Evolutionary conservation across 1,140 invertebrate genomes (phyloP).

Genomic region (Metaphire vulgaris): DNA sequence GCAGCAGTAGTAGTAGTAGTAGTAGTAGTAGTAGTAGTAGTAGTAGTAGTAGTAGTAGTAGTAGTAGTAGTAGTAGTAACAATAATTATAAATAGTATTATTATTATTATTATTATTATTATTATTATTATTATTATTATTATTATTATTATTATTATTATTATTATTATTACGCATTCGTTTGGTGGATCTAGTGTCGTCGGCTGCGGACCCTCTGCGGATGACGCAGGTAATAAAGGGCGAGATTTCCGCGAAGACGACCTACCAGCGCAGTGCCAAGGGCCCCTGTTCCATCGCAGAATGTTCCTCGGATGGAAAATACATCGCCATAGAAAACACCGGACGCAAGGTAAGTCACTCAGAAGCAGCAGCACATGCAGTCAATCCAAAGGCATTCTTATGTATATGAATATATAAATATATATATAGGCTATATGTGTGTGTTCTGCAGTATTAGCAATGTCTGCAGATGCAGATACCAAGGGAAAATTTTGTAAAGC

Average conservation of each 20-base stretch:
- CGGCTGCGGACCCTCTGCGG: neutral
- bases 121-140: neutral
- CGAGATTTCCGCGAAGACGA: neutral
- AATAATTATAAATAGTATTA: neutral
- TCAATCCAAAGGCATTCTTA: no score
- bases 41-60: neutral
- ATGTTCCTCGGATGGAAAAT: neutral
- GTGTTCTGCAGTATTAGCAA: no score
- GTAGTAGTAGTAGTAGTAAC: neutral
- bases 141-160: neutral
- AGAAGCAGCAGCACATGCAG: no score
- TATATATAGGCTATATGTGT: no score
- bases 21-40: neutral
- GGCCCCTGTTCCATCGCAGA: constrained; percentile 6
- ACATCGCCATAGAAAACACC: constrained; percentile 9
- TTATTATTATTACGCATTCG: neutral
- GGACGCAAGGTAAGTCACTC: constrained; percentile 9
- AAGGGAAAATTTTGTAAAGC: no score
- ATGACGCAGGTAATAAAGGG: neutral
- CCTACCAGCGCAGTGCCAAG: constrained; percentile 9
- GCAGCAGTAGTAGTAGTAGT: neutral
- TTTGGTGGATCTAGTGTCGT: neutral
- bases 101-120: neutral
- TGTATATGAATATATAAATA: no score
- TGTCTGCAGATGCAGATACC: no score